Evolutionary conservation across 2,797 vertebrate species (phyloP).

Genomic region (Salmo trutta): DNA sequence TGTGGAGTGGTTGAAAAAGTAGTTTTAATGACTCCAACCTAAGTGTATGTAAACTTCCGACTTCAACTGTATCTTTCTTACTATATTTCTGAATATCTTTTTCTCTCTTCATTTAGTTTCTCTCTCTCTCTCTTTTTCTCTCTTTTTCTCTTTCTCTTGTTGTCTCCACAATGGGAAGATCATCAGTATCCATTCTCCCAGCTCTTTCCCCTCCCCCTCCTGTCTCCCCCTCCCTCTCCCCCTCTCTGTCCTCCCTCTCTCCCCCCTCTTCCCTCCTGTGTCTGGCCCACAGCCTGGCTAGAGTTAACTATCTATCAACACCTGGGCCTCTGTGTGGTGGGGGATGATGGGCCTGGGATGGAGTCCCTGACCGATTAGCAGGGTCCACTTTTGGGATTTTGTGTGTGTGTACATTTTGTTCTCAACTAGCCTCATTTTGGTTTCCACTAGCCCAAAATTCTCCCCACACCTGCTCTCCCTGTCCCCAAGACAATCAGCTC

Average conservation of each 20-base stretch:
- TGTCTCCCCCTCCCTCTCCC: neutral
- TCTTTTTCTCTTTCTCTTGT: neutral
- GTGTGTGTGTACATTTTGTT: no score
- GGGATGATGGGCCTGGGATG: no score
- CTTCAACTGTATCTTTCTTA: neutral
- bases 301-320: neutral
- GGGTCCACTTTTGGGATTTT: no score
- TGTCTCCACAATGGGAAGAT: neutral
- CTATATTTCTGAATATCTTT: neutral
- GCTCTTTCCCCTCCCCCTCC: no score
- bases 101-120: neutral
- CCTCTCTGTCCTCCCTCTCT: no score
- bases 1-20: no score
- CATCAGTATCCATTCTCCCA: neutral
- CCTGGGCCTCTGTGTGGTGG: neutral
- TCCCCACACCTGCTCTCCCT: neutral
- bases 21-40: no score
- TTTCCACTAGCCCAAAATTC: neutral
- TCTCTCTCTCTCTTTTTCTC: slow-evolving; percentile 10
- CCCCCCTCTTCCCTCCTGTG: neutral
- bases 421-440: no score
- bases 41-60: no score
- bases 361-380: neutral
- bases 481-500: no score
- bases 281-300: neutral